Evolutionary conservation across 2,113 vertebrate genomes (phyloP), one percentile per base, ranked within the genome.

Genomic region (Phasianus colchicus): DNA sequence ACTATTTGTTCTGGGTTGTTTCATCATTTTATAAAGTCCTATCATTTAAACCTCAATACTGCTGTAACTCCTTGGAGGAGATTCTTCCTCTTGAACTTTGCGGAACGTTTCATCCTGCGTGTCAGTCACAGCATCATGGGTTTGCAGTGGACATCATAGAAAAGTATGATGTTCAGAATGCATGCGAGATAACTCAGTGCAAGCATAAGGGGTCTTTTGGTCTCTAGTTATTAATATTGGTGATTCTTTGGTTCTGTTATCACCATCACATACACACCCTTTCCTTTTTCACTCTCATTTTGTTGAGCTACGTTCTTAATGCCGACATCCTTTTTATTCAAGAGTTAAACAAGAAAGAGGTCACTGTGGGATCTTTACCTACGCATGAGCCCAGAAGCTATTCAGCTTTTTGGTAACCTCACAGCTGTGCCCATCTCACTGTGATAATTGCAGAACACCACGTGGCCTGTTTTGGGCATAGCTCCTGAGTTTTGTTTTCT

Each of bases 191-290:
- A 7, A 30, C 24, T 58, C 9, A 3, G 36, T 42, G 42, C 17
- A 81, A 64, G 40, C 27, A 18, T 40, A 1, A 18, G 10, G n/a
- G n/a, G 29, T 30, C 8, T 19, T 17, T 64, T 45, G 12, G 6
- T 64, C 38, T 67, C 16, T 45, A 29, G 57, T 87, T 83, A 13
- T 48, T 67, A 21, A 38, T 32, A 16, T 58, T 0, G 0, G 5
- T 30, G 20, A 29, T 74, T 16, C 7, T 70, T 85, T 32, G 14
- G 4, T 4, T n/a, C 40, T 34, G 10, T 11, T 22, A 8, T 6
- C 9, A 13, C 1, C 12, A 3, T 6, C 19, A 29, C 10, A 0
- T 8, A 7, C 3, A 2, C 54, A 11, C 54, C 54, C 17, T 2
- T 52, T 64, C 13, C 7, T 29, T 40, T 21, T 47, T 67, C 43